Conservation (phyloP, 2,797 vertebrate genomes). For the Sebastes taczanowskii region DNA sequence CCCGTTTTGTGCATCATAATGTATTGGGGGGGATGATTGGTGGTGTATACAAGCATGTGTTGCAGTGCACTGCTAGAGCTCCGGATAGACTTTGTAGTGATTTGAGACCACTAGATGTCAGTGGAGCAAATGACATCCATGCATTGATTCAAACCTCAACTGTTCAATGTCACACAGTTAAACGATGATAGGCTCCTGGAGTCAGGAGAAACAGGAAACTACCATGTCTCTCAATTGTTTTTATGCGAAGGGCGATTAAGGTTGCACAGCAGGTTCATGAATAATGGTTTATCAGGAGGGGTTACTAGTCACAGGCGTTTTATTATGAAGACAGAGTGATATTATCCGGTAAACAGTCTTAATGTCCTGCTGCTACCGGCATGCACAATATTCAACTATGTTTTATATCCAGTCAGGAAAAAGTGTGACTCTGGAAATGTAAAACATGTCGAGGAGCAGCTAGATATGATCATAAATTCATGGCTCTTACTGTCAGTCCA, state of each 20-base stretch:
- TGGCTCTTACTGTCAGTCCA: not conserved
- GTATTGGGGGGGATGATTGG: too few species aligned
- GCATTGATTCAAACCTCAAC: not conserved
- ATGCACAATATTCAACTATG: not conserved
- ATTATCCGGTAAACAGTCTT: not conserved
- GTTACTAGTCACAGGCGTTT: not conserved
- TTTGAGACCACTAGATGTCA: conserved; percentile 59
- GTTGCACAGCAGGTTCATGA: not conserved
- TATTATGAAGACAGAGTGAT: not conserved
- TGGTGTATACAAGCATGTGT: too few species aligned
- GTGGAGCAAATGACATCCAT: not conserved
- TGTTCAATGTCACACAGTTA: not conserved
- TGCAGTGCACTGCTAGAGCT: too few species aligned
- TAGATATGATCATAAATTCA: not conserved
- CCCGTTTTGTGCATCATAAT: too few species aligned
- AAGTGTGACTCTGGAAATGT: not conserved
- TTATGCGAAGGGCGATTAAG: not conserved
- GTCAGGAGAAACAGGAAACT: not conserved
- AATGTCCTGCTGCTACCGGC: not conserved
- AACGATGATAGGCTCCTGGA: not conserved
- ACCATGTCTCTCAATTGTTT: not conserved
- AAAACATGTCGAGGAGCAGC: not conserved
- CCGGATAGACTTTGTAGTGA: not conserved
- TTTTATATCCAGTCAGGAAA: not conserved
- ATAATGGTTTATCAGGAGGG: not conserved